Conservation (phyloP, 2,113 vertebrate genomes). For the Gymnobelideus leadbeateri region DNA sequence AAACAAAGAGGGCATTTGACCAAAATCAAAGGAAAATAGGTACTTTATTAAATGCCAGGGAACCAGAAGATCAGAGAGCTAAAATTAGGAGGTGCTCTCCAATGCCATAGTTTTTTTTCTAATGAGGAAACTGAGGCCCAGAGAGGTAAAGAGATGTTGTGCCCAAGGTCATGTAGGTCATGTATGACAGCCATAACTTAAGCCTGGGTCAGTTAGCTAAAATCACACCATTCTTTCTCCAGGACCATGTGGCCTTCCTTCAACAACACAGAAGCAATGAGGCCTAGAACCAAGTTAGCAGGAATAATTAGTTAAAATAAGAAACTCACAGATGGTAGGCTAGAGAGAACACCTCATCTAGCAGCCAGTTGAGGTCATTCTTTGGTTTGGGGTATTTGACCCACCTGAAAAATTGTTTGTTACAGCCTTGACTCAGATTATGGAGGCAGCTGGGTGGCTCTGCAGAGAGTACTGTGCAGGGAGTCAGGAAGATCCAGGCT, state of each 20-base stretch:
- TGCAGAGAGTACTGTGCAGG: background rate
- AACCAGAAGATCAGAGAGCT: background rate
- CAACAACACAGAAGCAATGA: background rate
- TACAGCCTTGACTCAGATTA: background rate
- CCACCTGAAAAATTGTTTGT: background rate
- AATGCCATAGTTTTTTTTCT: background rate
- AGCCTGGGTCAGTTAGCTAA: background rate
- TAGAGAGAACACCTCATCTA: background rate
- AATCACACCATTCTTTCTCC: background rate
- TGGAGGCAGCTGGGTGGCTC: background rate
- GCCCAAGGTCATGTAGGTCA: background rate
- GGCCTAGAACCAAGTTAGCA: background rate
- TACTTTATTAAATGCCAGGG: background rate
- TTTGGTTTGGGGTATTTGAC: background rate
- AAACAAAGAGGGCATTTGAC: background rate
- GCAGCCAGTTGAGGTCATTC: background rate
- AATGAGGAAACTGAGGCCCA: background rate
- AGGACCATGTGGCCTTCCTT: background rate
- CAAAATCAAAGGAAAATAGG: background rate
- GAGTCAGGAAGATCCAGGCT: background rate
- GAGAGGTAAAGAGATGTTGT: background rate
- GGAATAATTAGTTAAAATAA: background rate
- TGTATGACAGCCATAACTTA: background rate
- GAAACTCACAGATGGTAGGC: background rate
- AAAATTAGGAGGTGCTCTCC: background rate